These are phyloP conservation scores for Bombyx huttoni DNA, from an alignment of 2,888 invertebrate species.

Conservation along the genomic window DNA sequence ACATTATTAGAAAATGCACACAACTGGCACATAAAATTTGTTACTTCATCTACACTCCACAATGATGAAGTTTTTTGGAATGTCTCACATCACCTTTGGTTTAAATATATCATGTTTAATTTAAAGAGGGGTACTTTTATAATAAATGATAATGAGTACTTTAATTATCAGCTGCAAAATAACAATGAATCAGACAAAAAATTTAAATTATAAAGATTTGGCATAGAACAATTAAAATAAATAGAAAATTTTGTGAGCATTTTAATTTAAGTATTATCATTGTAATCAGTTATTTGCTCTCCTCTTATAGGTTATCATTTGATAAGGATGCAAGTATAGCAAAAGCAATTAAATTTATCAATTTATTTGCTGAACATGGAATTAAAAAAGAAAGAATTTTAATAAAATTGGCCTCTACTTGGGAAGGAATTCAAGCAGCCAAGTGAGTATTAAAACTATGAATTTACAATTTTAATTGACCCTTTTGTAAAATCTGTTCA, in stretches of 20 bases:
- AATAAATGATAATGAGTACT: too few species aligned
- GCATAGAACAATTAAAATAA: too few species aligned
- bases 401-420: constrained; percentile 98
- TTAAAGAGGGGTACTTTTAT: too few species aligned
- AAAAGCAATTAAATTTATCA: constrained; percentile 90
- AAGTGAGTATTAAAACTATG: constrained; percentile 70
- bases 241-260: neutral
- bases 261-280: neutral
- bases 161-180: too few species aligned
- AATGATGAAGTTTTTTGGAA: too few species aligned
- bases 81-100: too few species aligned
- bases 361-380: constrained; percentile 90
- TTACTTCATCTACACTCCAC: too few species aligned
- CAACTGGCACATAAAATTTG: too few species aligned
- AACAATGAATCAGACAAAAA: too few species aligned
- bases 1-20: too few species aligned
- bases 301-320: constrained; percentile 85
- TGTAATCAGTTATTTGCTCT: neutral
- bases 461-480: neutral
- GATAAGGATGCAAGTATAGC: constrained; percentile 91
- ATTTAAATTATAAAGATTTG: too few species aligned
- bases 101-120: too few species aligned
- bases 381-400: constrained; percentile 93
- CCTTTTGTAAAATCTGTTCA: neutral
- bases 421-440: constrained; percentile 99